These are phyloP conservation scores for Zaprionus davidi DNA, from an alignment of 1,140 invertebrate species.

Conservation along the genomic window DNA sequence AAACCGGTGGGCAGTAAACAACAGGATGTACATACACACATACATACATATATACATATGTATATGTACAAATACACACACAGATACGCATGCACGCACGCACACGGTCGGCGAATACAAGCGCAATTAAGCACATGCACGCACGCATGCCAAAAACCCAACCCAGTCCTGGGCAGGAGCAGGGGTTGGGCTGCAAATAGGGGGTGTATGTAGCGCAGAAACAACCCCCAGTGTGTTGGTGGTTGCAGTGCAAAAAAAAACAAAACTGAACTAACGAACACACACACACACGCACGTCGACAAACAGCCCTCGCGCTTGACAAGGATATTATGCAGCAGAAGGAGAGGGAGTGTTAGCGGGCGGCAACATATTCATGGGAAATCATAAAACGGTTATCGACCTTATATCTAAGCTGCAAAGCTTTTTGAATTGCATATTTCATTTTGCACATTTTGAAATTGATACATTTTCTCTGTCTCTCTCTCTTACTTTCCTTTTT, in stretches of 20 bases:
- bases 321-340: conserved; percentile 52
- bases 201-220: conserved; percentile 61
- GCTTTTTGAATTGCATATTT: background rate
- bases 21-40: conserved; percentile 57
- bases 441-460: conserved; percentile 1
- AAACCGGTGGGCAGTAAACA: conserved; percentile 42
- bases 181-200: conserved; percentile 36
- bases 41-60: background rate
- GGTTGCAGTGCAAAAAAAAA: conserved; percentile 67
- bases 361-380: conserved; percentile 26
- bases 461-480: background rate
- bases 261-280: conserved; percentile 30
- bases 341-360: conserved; percentile 1
- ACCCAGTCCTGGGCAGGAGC: conserved; percentile 22
- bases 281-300: conserved; percentile 12
- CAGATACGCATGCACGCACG: conserved; percentile 9
- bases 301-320: conserved; percentile 62
- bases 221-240: conserved; percentile 68
- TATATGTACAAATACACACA: conserved; percentile 1
- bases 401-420: conserved; percentile 37
- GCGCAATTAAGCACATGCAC: conserved; percentile 69
- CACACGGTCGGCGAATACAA: conserved; percentile 56
- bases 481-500: background rate
- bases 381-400: conserved; percentile 78
- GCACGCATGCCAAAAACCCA: conserved; percentile 63